Conservation (phyloP, 2,113 vertebrate species). For the Plectropomus leopardus region DNA sequence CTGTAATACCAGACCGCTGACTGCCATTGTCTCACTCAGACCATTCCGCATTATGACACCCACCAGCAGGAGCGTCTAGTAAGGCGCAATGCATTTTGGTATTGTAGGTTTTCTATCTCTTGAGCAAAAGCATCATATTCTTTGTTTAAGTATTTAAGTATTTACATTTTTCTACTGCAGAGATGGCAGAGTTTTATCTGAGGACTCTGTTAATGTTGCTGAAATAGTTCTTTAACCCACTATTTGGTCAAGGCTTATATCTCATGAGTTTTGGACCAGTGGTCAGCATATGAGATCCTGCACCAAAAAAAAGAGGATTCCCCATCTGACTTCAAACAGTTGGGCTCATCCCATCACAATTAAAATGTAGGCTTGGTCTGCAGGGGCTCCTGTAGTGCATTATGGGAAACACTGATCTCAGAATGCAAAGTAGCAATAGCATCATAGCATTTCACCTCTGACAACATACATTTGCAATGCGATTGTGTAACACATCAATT, state of each 20-base stretch:
- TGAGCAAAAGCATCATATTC: too few relatives aligned
- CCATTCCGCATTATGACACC: too few relatives aligned
- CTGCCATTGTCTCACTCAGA: too few relatives aligned
- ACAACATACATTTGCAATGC: neutral
- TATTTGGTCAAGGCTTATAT: conserved; percentile 19
- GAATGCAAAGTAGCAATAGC: conserved; percentile 15
- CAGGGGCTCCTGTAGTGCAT: neutral
- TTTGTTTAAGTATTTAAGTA: too few relatives aligned
- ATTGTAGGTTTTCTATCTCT: too few relatives aligned
- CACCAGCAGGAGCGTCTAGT: too few relatives aligned
- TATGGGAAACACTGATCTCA: conserved; percentile 5
- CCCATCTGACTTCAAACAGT: conserved; percentile 39
- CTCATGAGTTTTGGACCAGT: neutral
- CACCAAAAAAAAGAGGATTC: conserved; percentile 11
- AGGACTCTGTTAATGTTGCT: too few relatives aligned
- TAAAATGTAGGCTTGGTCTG: conserved; percentile 33
- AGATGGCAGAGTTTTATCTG: too few relatives aligned
- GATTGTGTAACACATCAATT: neutral
- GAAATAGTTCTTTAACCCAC: too few relatives aligned
- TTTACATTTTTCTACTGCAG: too few relatives aligned
- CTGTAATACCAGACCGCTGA: too few relatives aligned
- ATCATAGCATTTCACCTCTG: neutral
- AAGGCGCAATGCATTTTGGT: too few relatives aligned
- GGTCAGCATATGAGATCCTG: conserved; percentile 17
- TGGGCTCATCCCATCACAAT: conserved; percentile 12